Base-by-base conservation (phyloP, 2,797 vertebrate species). In the Ptychadena robeensis region DNA sequence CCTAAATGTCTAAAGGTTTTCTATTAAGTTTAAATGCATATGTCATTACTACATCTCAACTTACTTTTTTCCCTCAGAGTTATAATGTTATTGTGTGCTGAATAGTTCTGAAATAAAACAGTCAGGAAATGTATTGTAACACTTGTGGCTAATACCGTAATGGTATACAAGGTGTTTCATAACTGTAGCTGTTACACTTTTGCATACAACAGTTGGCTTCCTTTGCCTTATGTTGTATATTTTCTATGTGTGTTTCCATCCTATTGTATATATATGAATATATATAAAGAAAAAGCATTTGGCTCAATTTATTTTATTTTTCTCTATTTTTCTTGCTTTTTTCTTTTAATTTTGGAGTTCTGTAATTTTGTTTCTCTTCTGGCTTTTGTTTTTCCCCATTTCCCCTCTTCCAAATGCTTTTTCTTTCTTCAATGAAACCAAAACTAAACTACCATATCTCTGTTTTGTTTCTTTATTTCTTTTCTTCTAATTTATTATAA, bases 201-300 rank as follows among this genome's bases (percentile, higher is more conserved):
- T 80, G 71, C 82, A 80, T 80, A 84, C 71, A 80, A 80, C 77
- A 84, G 70, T 75, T 71, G 82, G 82, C 77, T 80, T 84, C 79
- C 77, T 84, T 84, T 80, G 82, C 82, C 82, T 80, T 80, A 75
- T 37, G 82, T 84, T 84, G 82, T 84, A 84, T 84, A 75, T 73
- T 75, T 84, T 84, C 71, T 84, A 79, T 84, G 82, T 84, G 82
- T 84, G 77, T 80, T 84, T 84, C 82, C 82, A 84, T 84, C 71
- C 77, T 84, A 79, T 64, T 79, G 76, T 79, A 84, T 84, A 84
- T 84, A 84, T 84, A 84, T 84, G 48, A 75, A 84, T 84, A 84
- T 84, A 84, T 84, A 84, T 84, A 75, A 84, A 84, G 82, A 84
- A 84, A 84, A 84, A 84, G 82, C 82, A 84, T 84, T 84, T 84